phyloP scores from a whole-genome alignment of 2,113 vertebrate species.

The Dendropsophus ebraccatus region DNA sequence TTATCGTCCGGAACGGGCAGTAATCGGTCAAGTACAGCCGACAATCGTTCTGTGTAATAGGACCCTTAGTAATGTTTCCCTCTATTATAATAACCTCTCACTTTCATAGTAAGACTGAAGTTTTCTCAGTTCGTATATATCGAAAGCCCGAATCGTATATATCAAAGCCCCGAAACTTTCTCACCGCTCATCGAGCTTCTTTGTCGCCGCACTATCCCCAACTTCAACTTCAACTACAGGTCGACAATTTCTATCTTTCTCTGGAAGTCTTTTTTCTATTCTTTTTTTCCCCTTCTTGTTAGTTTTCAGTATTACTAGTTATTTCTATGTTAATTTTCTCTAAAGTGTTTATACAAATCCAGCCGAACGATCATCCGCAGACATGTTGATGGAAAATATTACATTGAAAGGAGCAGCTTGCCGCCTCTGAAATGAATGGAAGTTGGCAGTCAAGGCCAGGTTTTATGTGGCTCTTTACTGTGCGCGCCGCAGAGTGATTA shows the following conservation, averaged over 20 bases:
- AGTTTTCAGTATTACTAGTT: not conserved
- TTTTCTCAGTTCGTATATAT: not conserved
- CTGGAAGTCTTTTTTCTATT: not conserved
- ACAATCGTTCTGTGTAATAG: too few relatives aligned
- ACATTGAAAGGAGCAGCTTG: conserved; percentile 71
- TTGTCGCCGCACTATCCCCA: not conserved
- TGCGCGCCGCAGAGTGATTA: conserved; percentile 7
- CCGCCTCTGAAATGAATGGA: conserved; percentile 75
- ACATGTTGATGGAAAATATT: conserved; percentile 68
- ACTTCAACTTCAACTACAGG: not conserved
- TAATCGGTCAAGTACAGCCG: too few relatives aligned
- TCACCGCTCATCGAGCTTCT: not conserved
- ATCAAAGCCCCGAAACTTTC: not conserved
- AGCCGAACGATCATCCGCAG: conserved; percentile 62
- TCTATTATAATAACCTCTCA: too few relatives aligned
- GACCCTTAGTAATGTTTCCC: too few relatives aligned
- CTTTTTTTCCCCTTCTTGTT: not conserved
- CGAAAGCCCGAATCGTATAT: not conserved
- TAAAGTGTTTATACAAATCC: conserved; percentile 48
- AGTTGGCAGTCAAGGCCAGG: conserved; percentile 76
- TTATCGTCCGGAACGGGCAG: too few relatives aligned
- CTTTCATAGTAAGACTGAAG: not conserved
- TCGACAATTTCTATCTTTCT: not conserved
- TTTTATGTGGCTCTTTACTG: conserved; percentile 63
- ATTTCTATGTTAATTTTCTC: conserved; percentile 36